A percentile compares a stretch with the other conserved stretches of the same genome.
Evolutionary conservation across 2,113 vertebrate genomes (phyloP).

Genomic region (Colistium nudipinnis): DNA sequence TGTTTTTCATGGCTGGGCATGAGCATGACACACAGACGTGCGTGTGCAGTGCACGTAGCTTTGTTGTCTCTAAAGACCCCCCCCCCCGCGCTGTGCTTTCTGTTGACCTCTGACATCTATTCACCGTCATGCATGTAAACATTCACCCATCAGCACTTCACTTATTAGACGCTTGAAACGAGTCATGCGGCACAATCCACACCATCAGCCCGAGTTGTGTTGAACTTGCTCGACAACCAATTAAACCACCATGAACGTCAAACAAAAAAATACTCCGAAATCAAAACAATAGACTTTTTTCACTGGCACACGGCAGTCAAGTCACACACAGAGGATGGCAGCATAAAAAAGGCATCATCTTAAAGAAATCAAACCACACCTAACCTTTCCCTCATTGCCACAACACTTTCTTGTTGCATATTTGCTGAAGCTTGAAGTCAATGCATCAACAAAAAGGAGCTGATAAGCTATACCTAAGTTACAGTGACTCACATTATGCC

Average conservation of each 20-base stretch:
- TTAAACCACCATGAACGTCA: constrained; percentile 20
- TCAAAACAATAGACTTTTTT: constrained; percentile 8
- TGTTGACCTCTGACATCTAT: constrained; percentile 27
- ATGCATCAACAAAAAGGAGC: too few relatives aligned
- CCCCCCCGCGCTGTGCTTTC: constrained; percentile 49
- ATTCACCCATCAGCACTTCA: constrained; percentile 51
- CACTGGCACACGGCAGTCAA: too few relatives aligned
- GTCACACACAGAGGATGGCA: not conserved
- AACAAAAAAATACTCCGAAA: not conserved
- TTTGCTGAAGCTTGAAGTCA: too few relatives aligned
- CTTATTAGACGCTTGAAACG: constrained; percentile 19
- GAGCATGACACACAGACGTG: constrained; percentile 36
- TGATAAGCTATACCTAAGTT: too few relatives aligned
- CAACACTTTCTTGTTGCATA: too few relatives aligned
- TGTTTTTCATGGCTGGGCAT: constrained; percentile 23
- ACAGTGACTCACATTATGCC: too few relatives aligned
- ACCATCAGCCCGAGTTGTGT: constrained; percentile 22
- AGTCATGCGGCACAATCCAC: constrained; percentile 26
- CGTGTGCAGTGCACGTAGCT: constrained; percentile 13
- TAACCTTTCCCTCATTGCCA: too few relatives aligned
- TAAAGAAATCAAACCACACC: too few relatives aligned
- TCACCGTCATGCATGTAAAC: constrained; percentile 30
- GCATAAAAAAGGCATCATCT: too few relatives aligned
- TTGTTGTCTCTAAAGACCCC: constrained; percentile 43
- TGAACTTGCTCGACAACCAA: constrained; percentile 45